phyloP scores from a whole-genome alignment of 1,140 invertebrate genomes.

The Zaprionus lachaisei region DNA sequence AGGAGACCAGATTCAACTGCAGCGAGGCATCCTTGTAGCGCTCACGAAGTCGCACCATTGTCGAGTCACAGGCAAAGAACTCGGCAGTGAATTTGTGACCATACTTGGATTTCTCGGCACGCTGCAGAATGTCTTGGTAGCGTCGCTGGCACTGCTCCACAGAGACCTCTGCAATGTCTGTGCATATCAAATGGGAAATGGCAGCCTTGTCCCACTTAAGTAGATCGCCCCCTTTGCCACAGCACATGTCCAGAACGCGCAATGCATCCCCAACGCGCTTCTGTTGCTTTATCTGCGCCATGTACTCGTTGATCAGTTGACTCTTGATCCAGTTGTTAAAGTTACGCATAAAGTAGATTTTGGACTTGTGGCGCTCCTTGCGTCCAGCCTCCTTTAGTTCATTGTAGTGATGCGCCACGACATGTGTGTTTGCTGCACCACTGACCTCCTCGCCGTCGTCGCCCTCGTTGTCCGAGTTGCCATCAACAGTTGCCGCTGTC shows the following conservation, averaged over 20 bases:
- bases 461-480: slow-evolving; percentile 11
- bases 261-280: slow-evolving; percentile 87
- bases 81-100: slow-evolving; percentile 91
- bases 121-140: slow-evolving; percentile 87
- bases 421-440: slow-evolving; percentile 85
- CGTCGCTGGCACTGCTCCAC: slow-evolving; percentile 93
- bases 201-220: slow-evolving; percentile 96
- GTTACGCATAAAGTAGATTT: slow-evolving; percentile 97
- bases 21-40: slow-evolving; percentile 90
- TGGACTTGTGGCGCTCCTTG: slow-evolving; percentile 91
- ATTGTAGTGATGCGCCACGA: slow-evolving; percentile 95
- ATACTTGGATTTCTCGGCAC: slow-evolving; percentile 72
- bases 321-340: slow-evolving; percentile 99
- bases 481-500: neutral
- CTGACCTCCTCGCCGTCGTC: slow-evolving; percentile 10
- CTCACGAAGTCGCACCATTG: slow-evolving; percentile 91
- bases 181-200: slow-evolving; percentile 95
- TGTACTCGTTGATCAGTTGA: slow-evolving; percentile 93
- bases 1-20: slow-evolving; percentile 95
- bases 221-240: slow-evolving; percentile 98
- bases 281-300: slow-evolving; percentile 87
- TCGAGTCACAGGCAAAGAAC: slow-evolving; percentile 96
- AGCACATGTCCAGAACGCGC: slow-evolving; percentile 90
- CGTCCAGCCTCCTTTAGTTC: slow-evolving; percentile 92
- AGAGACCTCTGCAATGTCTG: slow-evolving; percentile 96